Conservation (phyloP, 1,140 invertebrate genomes). For the Dryas iulia region DNA sequence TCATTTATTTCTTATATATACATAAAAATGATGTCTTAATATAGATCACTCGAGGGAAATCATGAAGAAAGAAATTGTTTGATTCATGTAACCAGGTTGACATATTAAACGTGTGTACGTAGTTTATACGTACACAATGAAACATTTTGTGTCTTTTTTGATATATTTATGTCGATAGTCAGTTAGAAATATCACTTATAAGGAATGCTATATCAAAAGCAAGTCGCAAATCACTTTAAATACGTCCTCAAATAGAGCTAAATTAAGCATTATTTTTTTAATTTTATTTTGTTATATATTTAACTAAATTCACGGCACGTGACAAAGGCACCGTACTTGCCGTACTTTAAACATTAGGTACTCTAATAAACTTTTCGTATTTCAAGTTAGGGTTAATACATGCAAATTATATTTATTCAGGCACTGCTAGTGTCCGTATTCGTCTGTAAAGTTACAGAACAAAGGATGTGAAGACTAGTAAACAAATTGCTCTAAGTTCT, state of each 20-base stretch:
- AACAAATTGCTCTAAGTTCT: conserved; percentile 14
- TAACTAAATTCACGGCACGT: too few relatives aligned
- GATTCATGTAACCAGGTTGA: background rate
- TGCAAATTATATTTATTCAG: conserved; percentile 31
- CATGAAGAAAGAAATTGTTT: background rate
- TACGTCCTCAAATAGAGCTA: background rate
- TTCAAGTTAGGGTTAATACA: conserved; percentile 17
- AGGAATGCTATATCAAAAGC: too few relatives aligned
- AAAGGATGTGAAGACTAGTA: conserved; percentile 16
- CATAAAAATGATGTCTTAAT: background rate
- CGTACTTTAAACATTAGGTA: background rate
- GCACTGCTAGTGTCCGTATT: conserved; percentile 21
- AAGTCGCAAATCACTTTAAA: background rate
- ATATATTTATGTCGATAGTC: background rate
- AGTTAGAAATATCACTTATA: too few relatives aligned
- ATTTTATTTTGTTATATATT: too few relatives aligned
- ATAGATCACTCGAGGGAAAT: background rate
- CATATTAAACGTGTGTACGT: too few relatives aligned
- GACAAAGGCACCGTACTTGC: too few relatives aligned
- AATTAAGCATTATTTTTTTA: too few relatives aligned
- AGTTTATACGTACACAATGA: too few relatives aligned
- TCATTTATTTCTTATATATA: background rate
- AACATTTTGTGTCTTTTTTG: background rate
- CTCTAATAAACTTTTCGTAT: conserved; percentile 17
- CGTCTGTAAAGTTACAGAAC: conserved; percentile 21